These are phyloP conservation scores for Sminthurides bifidus DNA, from an alignment of 1,140 invertebrate genomes.

Conservation along the genomic window DNA sequence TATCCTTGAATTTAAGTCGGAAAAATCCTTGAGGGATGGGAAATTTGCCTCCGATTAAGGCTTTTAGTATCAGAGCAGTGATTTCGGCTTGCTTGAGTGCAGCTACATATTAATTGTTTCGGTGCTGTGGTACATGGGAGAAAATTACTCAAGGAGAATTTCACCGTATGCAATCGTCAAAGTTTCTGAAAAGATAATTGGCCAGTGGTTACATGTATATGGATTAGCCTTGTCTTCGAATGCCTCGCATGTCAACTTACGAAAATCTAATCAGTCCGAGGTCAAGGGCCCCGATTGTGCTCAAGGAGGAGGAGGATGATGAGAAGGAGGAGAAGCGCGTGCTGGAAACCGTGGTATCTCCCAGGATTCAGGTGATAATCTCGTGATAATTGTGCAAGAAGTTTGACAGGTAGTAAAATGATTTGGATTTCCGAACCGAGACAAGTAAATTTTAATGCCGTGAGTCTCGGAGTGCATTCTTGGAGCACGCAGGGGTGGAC, in stretches of 20 bases:
- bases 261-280: constrained; percentile 30
- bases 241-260: constrained; percentile 11
- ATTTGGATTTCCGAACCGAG: too few species aligned
- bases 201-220: neutral
- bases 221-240: too few species aligned
- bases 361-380: too few species aligned
- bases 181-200: neutral
- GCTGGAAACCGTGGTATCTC: too few species aligned
- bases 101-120: neutral
- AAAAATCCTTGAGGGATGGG: too few species aligned
- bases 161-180: neutral
- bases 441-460: too few species aligned
- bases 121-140: neutral
- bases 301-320: constrained; percentile 17
- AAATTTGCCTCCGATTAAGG: neutral
- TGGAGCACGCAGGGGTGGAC: too few species aligned
- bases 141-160: neutral
- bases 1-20: too few species aligned
- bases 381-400: too few species aligned
- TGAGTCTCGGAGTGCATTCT: too few species aligned
- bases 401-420: too few species aligned
- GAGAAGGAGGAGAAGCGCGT: constrained; percentile 13
- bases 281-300: constrained; percentile 28
- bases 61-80: neutral
- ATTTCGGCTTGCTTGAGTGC: neutral